These are phyloP conservation scores for Odobenus rosmarus DNA, from an alignment of 2,113 vertebrate genomes.

Conservation along the genomic window DNA sequence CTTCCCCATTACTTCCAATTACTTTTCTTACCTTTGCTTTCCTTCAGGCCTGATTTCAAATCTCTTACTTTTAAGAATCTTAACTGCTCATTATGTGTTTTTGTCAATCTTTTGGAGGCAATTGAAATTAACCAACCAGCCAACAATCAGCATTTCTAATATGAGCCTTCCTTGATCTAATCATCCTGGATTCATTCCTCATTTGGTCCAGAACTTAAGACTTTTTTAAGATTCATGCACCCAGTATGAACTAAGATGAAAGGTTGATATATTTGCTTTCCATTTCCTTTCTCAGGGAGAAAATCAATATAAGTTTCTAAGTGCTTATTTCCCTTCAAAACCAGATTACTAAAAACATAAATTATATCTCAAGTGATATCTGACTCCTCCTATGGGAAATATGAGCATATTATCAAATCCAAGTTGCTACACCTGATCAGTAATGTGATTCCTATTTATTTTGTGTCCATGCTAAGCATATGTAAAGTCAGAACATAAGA, in stretches of 20 bases:
- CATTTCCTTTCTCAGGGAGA: neutral
- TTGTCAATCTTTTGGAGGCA: neutral
- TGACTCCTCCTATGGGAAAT: neutral
- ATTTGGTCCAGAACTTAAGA: neutral
- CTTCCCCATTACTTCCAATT: neutral
- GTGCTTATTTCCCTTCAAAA: slow-evolving; percentile 9
- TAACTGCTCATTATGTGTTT: neutral
- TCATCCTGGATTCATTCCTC: neutral
- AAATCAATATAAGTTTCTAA: slow-evolving; percentile 24
- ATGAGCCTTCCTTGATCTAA: neutral
- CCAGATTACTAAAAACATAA: slow-evolving; percentile 16
- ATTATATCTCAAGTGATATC: neutral
- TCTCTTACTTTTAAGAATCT: neutral
- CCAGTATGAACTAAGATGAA: neutral
- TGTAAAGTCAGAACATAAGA: neutral
- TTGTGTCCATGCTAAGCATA: fast-evolving
- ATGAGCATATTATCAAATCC: neutral
- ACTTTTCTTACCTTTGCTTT: neutral
- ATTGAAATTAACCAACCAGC: neutral
- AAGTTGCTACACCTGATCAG: neutral
- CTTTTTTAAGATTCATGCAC: neutral
- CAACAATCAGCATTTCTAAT: neutral
- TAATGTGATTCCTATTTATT: neutral
- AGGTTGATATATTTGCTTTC: neutral
- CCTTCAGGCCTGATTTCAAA: neutral